A percentile compares a stretch with the other conserved stretches of the same genome.
These are phyloP conservation scores for Scytalopus superciliaris DNA, from an alignment of 2,113 vertebrate species.

Conservation along the genomic window DNA sequence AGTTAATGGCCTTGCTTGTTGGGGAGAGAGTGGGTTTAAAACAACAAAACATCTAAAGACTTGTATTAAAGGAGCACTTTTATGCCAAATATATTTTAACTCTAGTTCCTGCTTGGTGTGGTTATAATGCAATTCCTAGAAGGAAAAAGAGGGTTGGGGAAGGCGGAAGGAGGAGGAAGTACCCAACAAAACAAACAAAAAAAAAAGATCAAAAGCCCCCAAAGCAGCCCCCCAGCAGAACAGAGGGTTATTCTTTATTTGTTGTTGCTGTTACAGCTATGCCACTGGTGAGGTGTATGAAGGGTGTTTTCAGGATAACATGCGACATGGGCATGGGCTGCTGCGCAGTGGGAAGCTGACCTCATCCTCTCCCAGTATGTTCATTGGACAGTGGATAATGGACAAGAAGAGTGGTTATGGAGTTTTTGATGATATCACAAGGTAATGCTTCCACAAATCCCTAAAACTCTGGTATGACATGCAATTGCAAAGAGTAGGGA, in stretches of 20 bases:
- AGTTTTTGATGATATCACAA: slow-evolving; percentile 96
- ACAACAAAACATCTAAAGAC: neutral
- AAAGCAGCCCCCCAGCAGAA: neutral
- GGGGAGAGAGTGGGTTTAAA: neutral
- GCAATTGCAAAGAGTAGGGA: neutral
- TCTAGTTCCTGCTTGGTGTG: neutral
- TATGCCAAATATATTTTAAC: neutral
- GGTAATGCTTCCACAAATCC: slow-evolving; percentile 69
- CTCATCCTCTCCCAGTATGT: slow-evolving; percentile 93
- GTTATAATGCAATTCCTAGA: neutral
- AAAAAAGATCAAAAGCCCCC: neutral
- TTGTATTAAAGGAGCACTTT: neutral
- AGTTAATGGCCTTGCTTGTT: neutral
- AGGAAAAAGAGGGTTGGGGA: neutral
- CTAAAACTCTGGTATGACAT: neutral
- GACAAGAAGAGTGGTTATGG: slow-evolving; percentile 97
- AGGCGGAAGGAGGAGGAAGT: neutral
- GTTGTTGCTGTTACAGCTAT: slow-evolving; percentile 75
- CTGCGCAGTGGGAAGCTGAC: slow-evolving; percentile 92
- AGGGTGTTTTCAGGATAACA: slow-evolving; percentile 91
- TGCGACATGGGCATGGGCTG: slow-evolving; percentile 94
- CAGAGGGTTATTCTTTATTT: neutral
- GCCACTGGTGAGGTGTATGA: slow-evolving; percentile 93
- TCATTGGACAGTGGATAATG: slow-evolving; percentile 94
- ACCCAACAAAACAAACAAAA: neutral